Conservation (phyloP, 2,888 invertebrate species). For the Penaeus monodon region DNA sequence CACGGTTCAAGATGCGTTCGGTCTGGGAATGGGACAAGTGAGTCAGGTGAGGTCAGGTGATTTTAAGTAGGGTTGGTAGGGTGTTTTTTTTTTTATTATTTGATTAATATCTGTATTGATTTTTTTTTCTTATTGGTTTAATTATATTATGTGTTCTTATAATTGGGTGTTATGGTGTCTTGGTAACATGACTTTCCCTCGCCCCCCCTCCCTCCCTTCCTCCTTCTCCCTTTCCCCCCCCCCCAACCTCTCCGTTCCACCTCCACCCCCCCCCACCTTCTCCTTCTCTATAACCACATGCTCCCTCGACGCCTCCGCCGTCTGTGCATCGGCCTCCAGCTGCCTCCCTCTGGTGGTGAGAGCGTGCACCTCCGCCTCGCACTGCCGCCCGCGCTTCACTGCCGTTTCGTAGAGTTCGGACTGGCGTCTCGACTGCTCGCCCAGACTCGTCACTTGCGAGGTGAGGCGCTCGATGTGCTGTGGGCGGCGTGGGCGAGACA, state of each 20-base stretch:
- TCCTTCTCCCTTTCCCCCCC: background rate
- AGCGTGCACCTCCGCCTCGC: slow-evolving; percentile 83
- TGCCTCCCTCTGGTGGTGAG: slow-evolving; percentile 83
- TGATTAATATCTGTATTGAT: too few species aligned
- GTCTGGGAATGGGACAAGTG: background rate
- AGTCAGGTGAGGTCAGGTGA: too few species aligned
- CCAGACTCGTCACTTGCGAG: slow-evolving; percentile 81
- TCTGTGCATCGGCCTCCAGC: slow-evolving; percentile 82
- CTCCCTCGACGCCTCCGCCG: slow-evolving; percentile 80
- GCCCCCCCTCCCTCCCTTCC: too few species aligned
- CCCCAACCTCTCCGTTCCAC: background rate
- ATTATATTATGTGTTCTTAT: too few species aligned
- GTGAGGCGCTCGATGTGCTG: slow-evolving; percentile 83
- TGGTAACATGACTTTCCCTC: too few species aligned
- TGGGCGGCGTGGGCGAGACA: background rate
- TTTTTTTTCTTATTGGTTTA: too few species aligned
- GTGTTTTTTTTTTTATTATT: too few species aligned
- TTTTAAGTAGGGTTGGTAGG: too few species aligned
- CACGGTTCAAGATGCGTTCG: slow-evolving; percentile 76
- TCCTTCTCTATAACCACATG: slow-evolving; percentile 82
- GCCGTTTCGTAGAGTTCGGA: slow-evolving; percentile 79
- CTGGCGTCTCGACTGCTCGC: slow-evolving; percentile 80
- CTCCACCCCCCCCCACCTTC: slow-evolving; percentile 68
- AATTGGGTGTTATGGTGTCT: too few species aligned
- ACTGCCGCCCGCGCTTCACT: slow-evolving; percentile 76